phyloP scores from a whole-genome alignment of 2,888 invertebrate genomes.

The Amiota mariae region DNA sequence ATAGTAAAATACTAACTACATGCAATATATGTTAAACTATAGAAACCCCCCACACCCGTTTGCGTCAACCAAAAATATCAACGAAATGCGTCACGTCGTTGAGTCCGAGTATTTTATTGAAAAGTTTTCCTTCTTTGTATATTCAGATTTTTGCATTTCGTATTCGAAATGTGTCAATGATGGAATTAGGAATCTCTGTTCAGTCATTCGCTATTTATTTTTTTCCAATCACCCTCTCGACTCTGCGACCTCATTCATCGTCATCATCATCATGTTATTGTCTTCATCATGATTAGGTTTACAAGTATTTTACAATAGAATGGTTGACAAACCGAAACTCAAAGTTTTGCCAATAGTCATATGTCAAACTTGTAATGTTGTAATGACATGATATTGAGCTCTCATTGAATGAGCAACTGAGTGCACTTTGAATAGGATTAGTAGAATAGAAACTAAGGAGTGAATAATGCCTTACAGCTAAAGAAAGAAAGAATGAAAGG shows the following conservation, averaged over 20 bases:
- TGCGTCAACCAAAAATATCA: not conserved
- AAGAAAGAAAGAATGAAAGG: no score
- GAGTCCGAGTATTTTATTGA: not conserved
- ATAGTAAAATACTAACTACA: not conserved
- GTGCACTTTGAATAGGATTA: not conserved
- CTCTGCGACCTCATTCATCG: conserved; percentile 31
- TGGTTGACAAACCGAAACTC: conserved; percentile 19
- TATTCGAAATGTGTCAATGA: conserved; percentile 60
- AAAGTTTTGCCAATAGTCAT: conserved; percentile 18
- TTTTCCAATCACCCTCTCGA: not conserved
- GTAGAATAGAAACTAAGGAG: no score
- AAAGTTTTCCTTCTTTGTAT: not conserved
- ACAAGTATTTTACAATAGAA: not conserved
- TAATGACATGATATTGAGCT: not conserved
- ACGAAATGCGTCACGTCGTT: not conserved
- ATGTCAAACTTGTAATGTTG: conserved; percentile 17
- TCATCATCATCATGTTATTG: conserved; percentile 57
- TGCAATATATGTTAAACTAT: conserved; percentile 5
- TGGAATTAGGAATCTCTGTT: conserved; percentile 44
- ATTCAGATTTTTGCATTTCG: conserved; percentile 61
- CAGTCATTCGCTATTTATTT: conserved; percentile 25
- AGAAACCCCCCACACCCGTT: not conserved
- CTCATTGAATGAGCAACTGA: no score
- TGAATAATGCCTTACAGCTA: no score
- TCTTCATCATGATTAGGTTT: not conserved